Evolutionary conservation across 2,797 vertebrate species (phyloP).

Genomic region (Manis pentadactyla): DNA sequence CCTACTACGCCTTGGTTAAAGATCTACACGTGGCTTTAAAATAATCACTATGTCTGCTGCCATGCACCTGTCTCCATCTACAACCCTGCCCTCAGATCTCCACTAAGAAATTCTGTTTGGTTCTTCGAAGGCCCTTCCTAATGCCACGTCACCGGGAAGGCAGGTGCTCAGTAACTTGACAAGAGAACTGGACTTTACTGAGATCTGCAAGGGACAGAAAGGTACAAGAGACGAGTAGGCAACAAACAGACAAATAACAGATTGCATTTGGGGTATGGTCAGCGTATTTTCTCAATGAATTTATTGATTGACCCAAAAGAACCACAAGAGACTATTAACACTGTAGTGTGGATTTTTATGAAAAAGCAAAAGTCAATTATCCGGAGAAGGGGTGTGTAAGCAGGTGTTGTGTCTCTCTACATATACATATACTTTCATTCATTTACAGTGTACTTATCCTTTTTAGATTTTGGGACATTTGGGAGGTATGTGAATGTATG

Average conservation of each 20-base stretch:
- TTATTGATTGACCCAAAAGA: neutral
- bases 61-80: neutral
- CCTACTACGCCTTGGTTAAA: too few species aligned
- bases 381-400: neutral
- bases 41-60: neutral
- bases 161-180: neutral
- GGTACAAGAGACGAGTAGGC: neutral
- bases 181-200: neutral
- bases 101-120: neutral
- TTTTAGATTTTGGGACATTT: neutral
- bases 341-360: neutral
- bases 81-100: neutral
- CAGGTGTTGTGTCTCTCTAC: neutral
- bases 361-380: neutral
- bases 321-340: neutral
- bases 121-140: neutral
- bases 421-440: neutral
- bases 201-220: neutral
- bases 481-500: neutral
- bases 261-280: neutral
- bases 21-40: neutral
- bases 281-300: neutral
- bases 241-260: neutral
- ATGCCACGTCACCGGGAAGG: neutral
- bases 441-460: neutral